Percentiles rank a stretch among this genome's conserved stretches.
Evolutionary conservation across 2,888 invertebrate genomes (phyloP).

Genomic region (Drosophila paranaensis): DNA sequence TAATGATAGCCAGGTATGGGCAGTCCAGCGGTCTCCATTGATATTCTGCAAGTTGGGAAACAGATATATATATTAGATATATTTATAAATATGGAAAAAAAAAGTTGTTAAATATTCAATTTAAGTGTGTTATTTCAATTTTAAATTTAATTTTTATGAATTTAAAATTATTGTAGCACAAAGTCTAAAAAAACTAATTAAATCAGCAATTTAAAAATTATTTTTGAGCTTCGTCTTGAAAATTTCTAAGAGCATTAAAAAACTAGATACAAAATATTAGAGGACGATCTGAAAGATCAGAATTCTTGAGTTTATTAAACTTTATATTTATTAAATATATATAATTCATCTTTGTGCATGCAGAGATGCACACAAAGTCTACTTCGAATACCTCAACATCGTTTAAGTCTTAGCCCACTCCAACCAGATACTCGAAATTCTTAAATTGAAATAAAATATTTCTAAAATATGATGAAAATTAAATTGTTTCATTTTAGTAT

Average conservation of each 20-base stretch:
- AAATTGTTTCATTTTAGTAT: slow-evolving; percentile 38
- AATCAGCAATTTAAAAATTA: neutral
- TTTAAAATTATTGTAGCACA: too few relatives aligned
- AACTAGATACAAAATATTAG: neutral
- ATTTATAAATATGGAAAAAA: neutral
- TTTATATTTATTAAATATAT: too few relatives aligned
- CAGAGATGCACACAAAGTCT: neutral
- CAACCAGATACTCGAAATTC: neutral
- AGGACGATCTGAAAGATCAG: neutral
- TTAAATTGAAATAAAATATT: slow-evolving; percentile 13
- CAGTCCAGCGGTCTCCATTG: slow-evolving; percentile 96
- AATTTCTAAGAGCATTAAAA: too few relatives aligned
- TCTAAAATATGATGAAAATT: neutral
- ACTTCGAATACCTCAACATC: too few relatives aligned
- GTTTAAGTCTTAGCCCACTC: neutral
- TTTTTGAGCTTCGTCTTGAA: neutral
- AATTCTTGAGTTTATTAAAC: neutral
- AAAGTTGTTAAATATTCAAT: neutral
- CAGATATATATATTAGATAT: too few relatives aligned
- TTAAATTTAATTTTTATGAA: too few relatives aligned
- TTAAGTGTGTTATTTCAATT: neutral
- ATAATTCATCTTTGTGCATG: too few relatives aligned
- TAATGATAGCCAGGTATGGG: slow-evolving; percentile 96
- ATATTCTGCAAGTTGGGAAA: slow-evolving; percentile 90
- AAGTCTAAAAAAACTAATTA: too few relatives aligned